Evolutionary conservation across 53 echinoderm and acorn worm genomes (phyloP), one percentile per base, ranked within the genome.

Genomic region (Arbacia lixula): DNA sequence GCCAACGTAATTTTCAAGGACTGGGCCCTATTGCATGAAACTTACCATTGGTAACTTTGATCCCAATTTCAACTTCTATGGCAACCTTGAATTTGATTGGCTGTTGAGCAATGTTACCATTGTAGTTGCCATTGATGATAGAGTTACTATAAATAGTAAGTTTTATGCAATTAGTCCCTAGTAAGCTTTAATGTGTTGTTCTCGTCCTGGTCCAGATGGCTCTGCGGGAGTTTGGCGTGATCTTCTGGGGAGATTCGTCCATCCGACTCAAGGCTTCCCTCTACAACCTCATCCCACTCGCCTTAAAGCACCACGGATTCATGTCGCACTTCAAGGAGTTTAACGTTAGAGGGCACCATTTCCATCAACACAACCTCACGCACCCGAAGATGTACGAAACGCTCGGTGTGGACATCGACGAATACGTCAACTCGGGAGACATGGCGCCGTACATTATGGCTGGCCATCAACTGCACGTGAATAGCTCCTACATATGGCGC

Each of bases 241-340:
- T 92, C 19, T 91, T 88, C 77, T 94, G 94, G 94, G 86, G 83
- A 9, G 91, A 94, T 46, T 82, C 88, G 21, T 86, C 76, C 29
- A 81, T 85, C 21, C 80, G 94, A 1, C 89, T 93, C 38, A 86
- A 66, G 24, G 75, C 76, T 29, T 87, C 90, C 6, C 56, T 93
- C 25, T 65, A 49, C 28, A 33, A 29, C n/a, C 81, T 90, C 3
- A 34, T 93, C 24, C 93, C 90, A 17, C 49, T 64, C 34, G 84
- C 87, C 1, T 30, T 36, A 42, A 57, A 78, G 31, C 93, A 93
- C 74, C 90, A 93, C 31, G 93, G 93, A 33, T 93, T 79, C 71
- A 72, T 90, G 33, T 72, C 90, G 4, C 90, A 68, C 49, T 87
- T 90, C 22, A 88, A 88, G 53, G 87, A 85, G 52, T 91, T 87